Base-by-base conservation (phyloP, 1,140 invertebrate genomes). In the Drosophila auraria region DNA sequence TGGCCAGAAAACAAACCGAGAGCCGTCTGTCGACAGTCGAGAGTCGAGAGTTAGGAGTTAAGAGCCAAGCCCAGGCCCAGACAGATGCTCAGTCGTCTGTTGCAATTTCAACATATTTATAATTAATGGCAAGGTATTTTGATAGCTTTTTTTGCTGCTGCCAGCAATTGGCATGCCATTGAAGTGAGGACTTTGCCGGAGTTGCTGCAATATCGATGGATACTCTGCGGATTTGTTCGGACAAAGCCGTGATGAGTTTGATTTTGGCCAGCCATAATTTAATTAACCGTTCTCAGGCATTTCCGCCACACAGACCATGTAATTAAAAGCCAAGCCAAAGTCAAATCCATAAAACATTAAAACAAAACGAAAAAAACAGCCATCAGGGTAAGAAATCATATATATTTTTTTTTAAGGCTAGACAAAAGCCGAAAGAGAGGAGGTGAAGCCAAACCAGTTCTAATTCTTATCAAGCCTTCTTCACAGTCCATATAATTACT, bases 61-160 rank as follows among this genome's bases (percentile, higher is more conserved):
- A 63, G 36, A 45, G 44, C 83, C 68, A 73, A 71, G 50, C 59
- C 63, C 54, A 54, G 54, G 53, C 75, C 44, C 51, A 64, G 58
- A 77, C 79, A 83, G 80, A 83, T 80, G 81, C 70, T 83, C 63
- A 74, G 70, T 71, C 61, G 80, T 66, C 75, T 68, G 75, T 70
- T 86, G 81, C 70, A 73, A 82, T 87, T 87, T 87, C 84, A 87
- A 87, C 84, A 87, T 84, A 90, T 87, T 87, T 90, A 87, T 87
- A 87, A 87, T 87, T 87, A 87, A 90, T 87, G 84, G 87, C 84
- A 79, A 87, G 59, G 71, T 84, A 84, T 87, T 87, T 87, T 87
- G 78, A 81, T 84, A 90, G 86, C 69, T 80, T 63, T 71, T 68
- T 57, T 38, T 33, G 17, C 12, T 59, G 62, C 49, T 79, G 59